Percentiles rank a stretch among this genome's conserved stretches.
phyloP scores from a whole-genome alignment of 2,797 vertebrate genomes.

The Mycteria americana region DNA sequence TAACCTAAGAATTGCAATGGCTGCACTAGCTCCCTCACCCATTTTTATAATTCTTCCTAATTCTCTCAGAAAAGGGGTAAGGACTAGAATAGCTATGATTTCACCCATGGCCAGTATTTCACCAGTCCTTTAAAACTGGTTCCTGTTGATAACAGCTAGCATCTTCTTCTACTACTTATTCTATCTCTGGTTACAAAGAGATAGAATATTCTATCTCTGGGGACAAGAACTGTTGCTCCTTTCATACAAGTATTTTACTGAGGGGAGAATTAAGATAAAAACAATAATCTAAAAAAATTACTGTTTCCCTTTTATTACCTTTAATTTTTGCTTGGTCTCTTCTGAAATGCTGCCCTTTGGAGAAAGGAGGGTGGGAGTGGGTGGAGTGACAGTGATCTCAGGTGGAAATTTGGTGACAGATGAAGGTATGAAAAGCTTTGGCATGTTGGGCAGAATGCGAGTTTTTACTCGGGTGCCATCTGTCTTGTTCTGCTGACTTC shows the following conservation, averaged over 20 bases:
- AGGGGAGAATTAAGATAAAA: neutral
- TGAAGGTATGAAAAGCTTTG: constrained; percentile 97
- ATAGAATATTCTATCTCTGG: too few species aligned
- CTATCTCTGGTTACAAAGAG: neutral
- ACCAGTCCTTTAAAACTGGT: neutral
- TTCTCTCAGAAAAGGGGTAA: neutral
- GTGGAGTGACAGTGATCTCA: constrained; percentile 98
- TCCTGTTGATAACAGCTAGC: neutral
- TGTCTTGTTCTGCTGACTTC: constrained; percentile 78
- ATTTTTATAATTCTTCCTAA: neutral
- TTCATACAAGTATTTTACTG: neutral
- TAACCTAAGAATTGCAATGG: neutral
- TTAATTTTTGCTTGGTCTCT: constrained; percentile 97
- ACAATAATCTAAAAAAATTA: constrained; percentile 39
- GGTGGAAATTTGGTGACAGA: constrained; percentile 93
- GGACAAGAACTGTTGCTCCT: neutral
- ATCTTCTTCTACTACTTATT: neutral
- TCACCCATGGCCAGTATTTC: neutral
- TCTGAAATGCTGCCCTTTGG: constrained; percentile 99
- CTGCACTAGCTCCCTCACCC: neutral
- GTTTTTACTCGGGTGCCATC: constrained; percentile 87
- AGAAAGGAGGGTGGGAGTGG: constrained; percentile 95
- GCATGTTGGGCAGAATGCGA: constrained; percentile 89
- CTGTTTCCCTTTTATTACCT: constrained; percentile 78
- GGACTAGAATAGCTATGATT: neutral